Evolutionary conservation across 2,797 vertebrate species (phyloP).

Genomic region (Rallus crepitans): DNA sequence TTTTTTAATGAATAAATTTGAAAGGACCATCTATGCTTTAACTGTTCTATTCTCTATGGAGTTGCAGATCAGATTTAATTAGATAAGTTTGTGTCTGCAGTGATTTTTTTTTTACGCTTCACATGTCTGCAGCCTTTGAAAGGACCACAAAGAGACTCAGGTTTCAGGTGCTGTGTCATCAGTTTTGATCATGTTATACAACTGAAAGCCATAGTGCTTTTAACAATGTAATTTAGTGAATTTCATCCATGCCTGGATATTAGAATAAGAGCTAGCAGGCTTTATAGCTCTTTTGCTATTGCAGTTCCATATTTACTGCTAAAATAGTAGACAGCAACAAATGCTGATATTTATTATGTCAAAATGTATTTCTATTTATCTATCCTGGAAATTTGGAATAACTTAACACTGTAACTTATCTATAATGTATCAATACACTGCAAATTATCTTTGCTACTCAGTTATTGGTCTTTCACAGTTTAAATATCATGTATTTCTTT

Average conservation of each 20-base stretch:
- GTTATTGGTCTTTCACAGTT: background rate
- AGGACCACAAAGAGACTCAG: conserved; percentile 39
- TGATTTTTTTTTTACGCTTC: background rate
- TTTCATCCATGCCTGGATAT: conserved; percentile 22
- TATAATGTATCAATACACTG: background rate
- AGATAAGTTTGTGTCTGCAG: conserved; percentile 34
- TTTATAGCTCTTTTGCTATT: conserved; percentile 5
- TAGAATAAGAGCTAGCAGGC: background rate
- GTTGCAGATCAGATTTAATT: conserved; percentile 53
- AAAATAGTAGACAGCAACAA: background rate
- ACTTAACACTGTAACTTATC: background rate
- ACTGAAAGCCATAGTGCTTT: conserved; percentile 45
- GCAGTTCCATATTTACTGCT: background rate
- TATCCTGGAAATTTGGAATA: background rate
- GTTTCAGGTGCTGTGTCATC: conserved; percentile 61
- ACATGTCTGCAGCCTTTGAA: background rate
- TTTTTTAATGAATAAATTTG: background rate
- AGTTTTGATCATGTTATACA: conserved; percentile 45
- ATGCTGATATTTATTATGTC: background rate
- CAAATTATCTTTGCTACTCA: background rate
- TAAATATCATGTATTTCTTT: background rate
- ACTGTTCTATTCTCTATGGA: conserved; percentile 34
- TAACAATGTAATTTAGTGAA: conserved; percentile 41
- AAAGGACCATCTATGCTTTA: background rate
- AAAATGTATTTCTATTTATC: background rate